phyloP scores from a whole-genome alignment of 2,113 vertebrate species.

The Pitta sordida region DNA sequence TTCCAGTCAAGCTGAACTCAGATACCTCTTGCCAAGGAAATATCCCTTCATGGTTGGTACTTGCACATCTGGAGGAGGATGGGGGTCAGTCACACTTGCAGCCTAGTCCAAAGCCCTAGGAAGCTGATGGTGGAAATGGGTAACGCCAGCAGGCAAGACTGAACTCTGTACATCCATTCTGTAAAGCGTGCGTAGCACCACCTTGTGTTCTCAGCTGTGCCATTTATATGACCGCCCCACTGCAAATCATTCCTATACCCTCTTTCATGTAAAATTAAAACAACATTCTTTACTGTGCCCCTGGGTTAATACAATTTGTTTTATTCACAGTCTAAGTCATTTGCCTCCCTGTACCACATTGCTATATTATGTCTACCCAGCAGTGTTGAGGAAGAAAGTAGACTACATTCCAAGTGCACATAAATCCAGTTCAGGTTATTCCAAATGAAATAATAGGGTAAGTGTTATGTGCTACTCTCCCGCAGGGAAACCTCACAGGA shows the following conservation, averaged over 20 bases:
- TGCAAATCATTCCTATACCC: not conserved
- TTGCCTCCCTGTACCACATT: not conserved
- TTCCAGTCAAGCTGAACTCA: conserved; percentile 24
- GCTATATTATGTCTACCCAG: not conserved
- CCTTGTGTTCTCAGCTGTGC: not conserved
- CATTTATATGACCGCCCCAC: not conserved
- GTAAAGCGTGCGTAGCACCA: conserved; percentile 17
- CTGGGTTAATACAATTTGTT: conserved; percentile 55
- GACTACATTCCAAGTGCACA: conserved; percentile 28
- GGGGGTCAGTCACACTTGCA: not conserved
- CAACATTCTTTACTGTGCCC: not conserved
- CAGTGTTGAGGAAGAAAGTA: not conserved
- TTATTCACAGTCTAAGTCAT: conserved; percentile 43
- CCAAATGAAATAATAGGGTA: conserved; percentile 31
- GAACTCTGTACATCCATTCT: fast-evolving
- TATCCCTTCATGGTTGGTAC: not conserved
- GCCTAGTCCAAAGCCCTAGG: not conserved
- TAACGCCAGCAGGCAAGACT: not conserved
- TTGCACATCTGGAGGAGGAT: not conserved
- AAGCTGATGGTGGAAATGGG: not conserved
- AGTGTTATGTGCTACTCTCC: not conserved
- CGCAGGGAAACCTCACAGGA: not conserved
- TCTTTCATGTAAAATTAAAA: conserved; percentile 45
- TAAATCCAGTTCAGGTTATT: conserved; percentile 24
- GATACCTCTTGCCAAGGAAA: conserved; percentile 18